phyloP scores from a whole-genome alignment of 2,888 invertebrate species.

The Bombylius discolor region DNA sequence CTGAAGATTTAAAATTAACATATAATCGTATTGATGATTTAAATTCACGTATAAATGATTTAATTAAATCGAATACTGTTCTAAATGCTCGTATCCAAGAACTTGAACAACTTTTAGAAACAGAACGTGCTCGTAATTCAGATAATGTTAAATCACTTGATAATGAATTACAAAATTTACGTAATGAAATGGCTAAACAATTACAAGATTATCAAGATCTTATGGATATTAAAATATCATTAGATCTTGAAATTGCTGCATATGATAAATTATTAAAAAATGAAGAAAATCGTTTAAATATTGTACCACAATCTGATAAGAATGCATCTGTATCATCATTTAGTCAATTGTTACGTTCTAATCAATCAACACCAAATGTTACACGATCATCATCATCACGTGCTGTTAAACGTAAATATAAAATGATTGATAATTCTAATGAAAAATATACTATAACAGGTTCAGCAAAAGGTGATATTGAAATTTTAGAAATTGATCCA shows the following conservation, averaged over 20 bases:
- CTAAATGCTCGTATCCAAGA: slow-evolving; percentile 66
- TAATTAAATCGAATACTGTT: slow-evolving; percentile 60
- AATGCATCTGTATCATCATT: slow-evolving; percentile 7
- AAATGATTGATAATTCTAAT: slow-evolving; percentile 45
- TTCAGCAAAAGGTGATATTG: slow-evolving; percentile 69
- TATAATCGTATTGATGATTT: slow-evolving; percentile 65
- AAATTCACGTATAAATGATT: slow-evolving; percentile 55
- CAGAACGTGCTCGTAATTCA: slow-evolving; percentile 65
- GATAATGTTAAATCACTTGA: slow-evolving; percentile 64
- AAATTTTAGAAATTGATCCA: slow-evolving; percentile 71
- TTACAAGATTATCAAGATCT: slow-evolving; percentile 91
- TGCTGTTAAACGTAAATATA: slow-evolving; percentile 43
- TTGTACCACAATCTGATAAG: slow-evolving; percentile 24
- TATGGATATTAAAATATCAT: slow-evolving; percentile 89
- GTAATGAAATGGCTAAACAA: slow-evolving; percentile 77
- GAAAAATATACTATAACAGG: slow-evolving; percentile 64
- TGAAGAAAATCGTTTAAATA: slow-evolving; percentile 50
- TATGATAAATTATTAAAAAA: slow-evolving; percentile 79
- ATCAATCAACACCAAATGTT: slow-evolving; percentile 29
- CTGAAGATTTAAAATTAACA: slow-evolving; percentile 68
- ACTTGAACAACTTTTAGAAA: slow-evolving; percentile 67
- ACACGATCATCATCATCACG: slow-evolving; percentile 33
- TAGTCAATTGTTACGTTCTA: slow-evolving; percentile 16
- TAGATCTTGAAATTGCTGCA: slow-evolving; percentile 81
- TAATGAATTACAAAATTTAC: slow-evolving; percentile 59